Evolutionary conservation across 2,888 invertebrate genomes (phyloP).

Genomic region (Choreutis nemorana): DNA sequence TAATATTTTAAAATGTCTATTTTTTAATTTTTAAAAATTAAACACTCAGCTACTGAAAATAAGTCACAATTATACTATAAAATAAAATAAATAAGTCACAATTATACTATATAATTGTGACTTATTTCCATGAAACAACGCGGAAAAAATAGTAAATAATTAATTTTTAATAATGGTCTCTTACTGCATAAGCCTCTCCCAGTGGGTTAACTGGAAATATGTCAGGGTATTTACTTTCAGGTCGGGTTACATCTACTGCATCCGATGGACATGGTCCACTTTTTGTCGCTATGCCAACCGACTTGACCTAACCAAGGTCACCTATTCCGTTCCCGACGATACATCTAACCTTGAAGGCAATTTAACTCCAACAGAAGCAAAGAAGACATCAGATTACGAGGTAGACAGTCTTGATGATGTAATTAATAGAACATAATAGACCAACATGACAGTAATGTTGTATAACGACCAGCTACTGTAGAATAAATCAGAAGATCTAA

Average conservation of each 20-base stretch:
- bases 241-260: conserved; percentile 39
- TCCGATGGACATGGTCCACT: conserved; percentile 27
- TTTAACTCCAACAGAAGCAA: conserved; percentile 9
- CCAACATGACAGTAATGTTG: conserved; percentile 3
- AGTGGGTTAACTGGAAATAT: conserved; percentile 24
- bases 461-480: neutral
- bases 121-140: neutral
- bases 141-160: neutral
- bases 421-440: no score
- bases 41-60: no score
- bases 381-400: no score
- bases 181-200: conserved; percentile 19
- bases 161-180: neutral
- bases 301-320: no score
- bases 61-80: no score
- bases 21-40: no score
- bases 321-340: no score
- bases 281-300: no score
- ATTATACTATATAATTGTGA: neutral
- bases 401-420: no score
- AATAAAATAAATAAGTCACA: neutral
- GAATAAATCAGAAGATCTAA: neutral
- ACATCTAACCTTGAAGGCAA: no score
- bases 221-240: conserved; percentile 20
- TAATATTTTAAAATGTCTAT: no score